Evolutionary conservation across 2,888 invertebrate species (phyloP).

Genomic region (Tipula lateralis): DNA sequence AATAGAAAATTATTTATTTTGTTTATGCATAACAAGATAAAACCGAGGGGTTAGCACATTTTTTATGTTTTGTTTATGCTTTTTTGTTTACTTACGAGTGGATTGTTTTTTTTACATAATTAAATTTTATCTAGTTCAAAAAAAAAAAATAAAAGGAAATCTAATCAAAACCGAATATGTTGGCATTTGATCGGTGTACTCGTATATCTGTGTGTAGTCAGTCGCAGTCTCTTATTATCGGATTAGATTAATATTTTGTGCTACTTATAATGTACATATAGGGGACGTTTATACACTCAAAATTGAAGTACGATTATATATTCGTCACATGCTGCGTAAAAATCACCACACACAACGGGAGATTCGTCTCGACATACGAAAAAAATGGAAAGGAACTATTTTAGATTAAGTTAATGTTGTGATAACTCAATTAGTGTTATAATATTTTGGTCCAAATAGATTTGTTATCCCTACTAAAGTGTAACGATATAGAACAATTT

Average conservation of each 20-base stretch:
- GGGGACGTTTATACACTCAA: neutral
- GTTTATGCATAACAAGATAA: neutral
- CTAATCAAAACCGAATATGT: neutral
- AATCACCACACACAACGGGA: neutral
- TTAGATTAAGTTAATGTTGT: neutral
- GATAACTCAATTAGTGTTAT: neutral
- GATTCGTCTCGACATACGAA: neutral
- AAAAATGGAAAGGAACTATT: neutral
- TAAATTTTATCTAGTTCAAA: constrained; percentile 19
- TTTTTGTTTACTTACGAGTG: neutral
- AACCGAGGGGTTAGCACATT: neutral
- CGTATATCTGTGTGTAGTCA: neutral
- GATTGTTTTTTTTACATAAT: neutral
- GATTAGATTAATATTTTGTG: neutral
- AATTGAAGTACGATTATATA: neutral
- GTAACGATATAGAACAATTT: no score
- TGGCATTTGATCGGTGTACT: neutral
- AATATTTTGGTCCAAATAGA: neutral
- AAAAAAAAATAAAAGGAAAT: neutral
- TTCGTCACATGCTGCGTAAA: neutral
- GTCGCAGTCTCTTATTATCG: neutral
- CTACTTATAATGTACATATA: neutral
- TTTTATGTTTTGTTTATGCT: constrained; percentile 1
- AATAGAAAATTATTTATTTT: neutral
- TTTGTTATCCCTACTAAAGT: neutral